Conservation (phyloP, 2,888 invertebrate genomes). For the Agrochola macilenta region DNA sequence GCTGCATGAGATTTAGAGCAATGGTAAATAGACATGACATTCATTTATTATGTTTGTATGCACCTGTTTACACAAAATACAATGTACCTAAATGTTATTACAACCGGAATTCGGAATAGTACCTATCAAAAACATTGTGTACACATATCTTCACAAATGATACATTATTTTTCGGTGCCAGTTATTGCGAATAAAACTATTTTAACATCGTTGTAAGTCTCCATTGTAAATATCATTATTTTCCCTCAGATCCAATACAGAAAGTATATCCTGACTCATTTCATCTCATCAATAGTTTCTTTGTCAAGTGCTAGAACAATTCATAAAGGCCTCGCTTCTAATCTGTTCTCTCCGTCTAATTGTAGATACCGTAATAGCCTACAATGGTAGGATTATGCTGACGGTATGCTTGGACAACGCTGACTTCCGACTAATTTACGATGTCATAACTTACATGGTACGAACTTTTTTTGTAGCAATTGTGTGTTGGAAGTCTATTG, state of each 20-base stretch:
- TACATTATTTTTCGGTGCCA: background rate
- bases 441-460: background rate
- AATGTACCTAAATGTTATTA: background rate
- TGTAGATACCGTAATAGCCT: conserved; percentile 23
- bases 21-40: background rate
- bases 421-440: conserved; percentile 4
- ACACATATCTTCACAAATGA: background rate
- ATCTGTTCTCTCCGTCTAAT: conserved; percentile 2
- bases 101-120: background rate
- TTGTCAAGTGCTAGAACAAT: conserved; percentile 12
- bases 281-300: background rate
- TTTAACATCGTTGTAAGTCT: background rate
- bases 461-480: background rate
- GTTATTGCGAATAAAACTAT: background rate
- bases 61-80: background rate
- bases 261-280: background rate
- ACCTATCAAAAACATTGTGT: background rate
- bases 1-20: background rate
- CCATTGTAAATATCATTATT: background rate
- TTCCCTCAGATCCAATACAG: background rate
- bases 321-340: conserved; percentile 30
- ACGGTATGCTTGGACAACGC: background rate
- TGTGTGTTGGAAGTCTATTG: background rate
- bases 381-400: conserved; percentile 12
- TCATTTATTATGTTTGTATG: background rate